phyloP scores from a whole-genome alignment of 1,140 invertebrate genomes.

The Drosophila melanogaster region DNA sequence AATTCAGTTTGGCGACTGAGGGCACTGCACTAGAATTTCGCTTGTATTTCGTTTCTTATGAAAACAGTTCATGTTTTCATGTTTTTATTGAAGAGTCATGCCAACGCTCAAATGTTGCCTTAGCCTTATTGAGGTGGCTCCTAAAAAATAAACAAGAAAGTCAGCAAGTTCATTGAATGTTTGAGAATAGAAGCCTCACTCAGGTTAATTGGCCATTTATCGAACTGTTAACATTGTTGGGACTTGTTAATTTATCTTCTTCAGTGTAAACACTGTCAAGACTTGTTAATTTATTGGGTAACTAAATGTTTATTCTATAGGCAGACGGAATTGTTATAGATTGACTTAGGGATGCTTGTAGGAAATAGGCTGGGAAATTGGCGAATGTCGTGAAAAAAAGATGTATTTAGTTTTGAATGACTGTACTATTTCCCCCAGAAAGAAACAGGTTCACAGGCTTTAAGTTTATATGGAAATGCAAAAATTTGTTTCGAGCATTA shows the following conservation, averaged over 20 bases:
- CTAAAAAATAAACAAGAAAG: constrained; percentile 1
- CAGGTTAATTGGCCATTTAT: constrained; percentile 42
- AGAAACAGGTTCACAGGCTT: too few species aligned
- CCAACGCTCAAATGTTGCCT: background rate
- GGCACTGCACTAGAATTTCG: background rate
- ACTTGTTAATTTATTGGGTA: constrained; percentile 45
- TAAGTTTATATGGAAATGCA: background rate
- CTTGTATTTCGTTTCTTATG: background rate
- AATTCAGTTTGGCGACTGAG: background rate
- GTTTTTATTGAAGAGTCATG: constrained; percentile 39
- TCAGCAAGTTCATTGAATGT: constrained; percentile 1
- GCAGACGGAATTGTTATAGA: constrained; percentile 3
- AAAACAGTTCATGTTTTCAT: constrained; percentile 6
- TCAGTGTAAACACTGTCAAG: constrained; percentile 26
- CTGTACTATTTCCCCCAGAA: too few species aligned
- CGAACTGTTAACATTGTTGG: constrained; percentile 32
- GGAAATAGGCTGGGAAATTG: too few species aligned
- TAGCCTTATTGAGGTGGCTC: background rate
- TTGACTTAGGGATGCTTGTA: background rate
- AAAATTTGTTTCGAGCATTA: background rate
- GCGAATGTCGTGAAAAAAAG: background rate
- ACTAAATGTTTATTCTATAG: constrained; percentile 23
- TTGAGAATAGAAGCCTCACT: constrained; percentile 5
- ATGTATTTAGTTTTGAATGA: background rate
- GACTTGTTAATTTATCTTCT: constrained; percentile 44